Conservation (phyloP, 2,797 vertebrate genomes). For the Sebastes iracundus region DNA sequence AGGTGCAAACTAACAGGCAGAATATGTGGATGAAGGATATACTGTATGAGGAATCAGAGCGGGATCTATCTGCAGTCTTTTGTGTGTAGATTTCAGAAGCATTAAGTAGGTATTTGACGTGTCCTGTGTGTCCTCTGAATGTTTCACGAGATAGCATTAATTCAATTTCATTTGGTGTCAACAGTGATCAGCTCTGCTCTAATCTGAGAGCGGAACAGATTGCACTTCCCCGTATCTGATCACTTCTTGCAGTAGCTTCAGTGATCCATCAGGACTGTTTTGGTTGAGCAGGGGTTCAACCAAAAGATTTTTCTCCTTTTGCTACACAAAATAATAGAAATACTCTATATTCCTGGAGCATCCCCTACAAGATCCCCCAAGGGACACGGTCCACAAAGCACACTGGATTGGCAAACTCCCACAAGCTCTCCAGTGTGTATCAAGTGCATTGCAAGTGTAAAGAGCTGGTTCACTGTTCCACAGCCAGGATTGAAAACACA, state of each 20-base stretch:
- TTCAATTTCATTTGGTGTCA: slow-evolving; percentile 25
- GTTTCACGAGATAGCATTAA: not conserved
- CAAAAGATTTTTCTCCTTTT: not conserved
- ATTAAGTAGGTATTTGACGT: not conserved
- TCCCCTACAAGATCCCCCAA: not conserved
- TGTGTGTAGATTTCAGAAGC: not conserved
- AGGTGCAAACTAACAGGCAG: slow-evolving; percentile 17
- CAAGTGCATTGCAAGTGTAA: not conserved
- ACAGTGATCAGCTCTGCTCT: slow-evolving; percentile 7
- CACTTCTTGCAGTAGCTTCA: not conserved
- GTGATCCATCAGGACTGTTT: no score
- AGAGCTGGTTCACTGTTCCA: not conserved
- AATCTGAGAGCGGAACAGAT: slow-evolving; percentile 19
- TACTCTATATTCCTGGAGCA: not conserved
- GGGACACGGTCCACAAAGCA: not conserved
- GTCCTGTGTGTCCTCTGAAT: not conserved
- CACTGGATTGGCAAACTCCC: not conserved
- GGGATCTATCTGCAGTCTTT: not conserved
- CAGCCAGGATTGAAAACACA: not conserved
- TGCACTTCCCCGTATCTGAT: not conserved
- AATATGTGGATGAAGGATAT: not conserved
- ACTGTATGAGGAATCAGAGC: not conserved
- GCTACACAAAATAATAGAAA: not conserved
- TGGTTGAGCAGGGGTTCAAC: not conserved
- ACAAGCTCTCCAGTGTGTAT: not conserved